phyloP scores from a whole-genome alignment of 2,888 invertebrate genomes.

The Leuctra nigra region DNA sequence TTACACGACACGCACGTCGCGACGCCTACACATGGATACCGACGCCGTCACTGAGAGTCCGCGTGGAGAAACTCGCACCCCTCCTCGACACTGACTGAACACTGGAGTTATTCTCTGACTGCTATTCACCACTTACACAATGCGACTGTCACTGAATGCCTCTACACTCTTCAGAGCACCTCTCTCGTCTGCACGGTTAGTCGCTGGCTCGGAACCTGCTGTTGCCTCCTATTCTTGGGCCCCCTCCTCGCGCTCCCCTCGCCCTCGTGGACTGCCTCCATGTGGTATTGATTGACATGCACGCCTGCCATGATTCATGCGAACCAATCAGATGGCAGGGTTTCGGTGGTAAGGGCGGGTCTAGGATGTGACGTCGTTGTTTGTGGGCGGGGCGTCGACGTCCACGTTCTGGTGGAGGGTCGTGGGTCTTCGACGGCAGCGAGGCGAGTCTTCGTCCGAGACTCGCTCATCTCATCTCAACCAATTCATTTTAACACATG shows the following conservation, averaged over 20 bases:
- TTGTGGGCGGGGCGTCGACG: conserved; percentile 25
- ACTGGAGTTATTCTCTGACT: background rate
- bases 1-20: background rate
- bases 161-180: conserved; percentile 26
- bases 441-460: background rate
- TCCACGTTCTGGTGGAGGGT: conserved; percentile 23
- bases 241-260: conserved; percentile 17
- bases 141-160: conserved; percentile 24
- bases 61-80: background rate
- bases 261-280: conserved; percentile 21
- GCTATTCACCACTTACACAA: conserved; percentile 13
- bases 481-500: too few relatives aligned
- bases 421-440: background rate
- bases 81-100: background rate
- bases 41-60: conserved; percentile 2
- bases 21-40: background rate
- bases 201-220: conserved; percentile 22
- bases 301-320: conserved; percentile 34
- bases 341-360: conserved; percentile 17
- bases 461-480: too few relatives aligned
- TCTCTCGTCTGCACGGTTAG: conserved; percentile 27
- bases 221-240: conserved; percentile 30
- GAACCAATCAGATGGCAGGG: conserved; percentile 30
- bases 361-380: conserved; percentile 30
- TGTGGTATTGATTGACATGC: conserved; percentile 34